A percentile compares a stretch with the other conserved stretches of the same genome.
These are phyloP conservation scores for Conomelus anceps DNA, from an alignment of 2,888 invertebrate genomes.

Conservation along the genomic window DNA sequence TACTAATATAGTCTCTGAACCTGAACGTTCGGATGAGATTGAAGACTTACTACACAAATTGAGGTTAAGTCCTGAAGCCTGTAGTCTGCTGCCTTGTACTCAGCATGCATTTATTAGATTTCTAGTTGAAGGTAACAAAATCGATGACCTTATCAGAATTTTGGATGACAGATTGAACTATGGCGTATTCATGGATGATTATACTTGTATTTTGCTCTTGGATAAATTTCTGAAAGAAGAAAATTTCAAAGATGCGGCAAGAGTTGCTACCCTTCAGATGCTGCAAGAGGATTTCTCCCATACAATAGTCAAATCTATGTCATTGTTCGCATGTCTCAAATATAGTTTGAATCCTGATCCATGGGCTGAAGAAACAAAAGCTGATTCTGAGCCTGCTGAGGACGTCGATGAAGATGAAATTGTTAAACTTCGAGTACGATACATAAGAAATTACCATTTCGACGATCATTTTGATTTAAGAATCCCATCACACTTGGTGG, in stretches of 20 bases:
- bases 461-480: constrained; percentile 86
- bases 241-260: constrained; percentile 64
- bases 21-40: constrained; percentile 59
- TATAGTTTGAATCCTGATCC: constrained; percentile 52
- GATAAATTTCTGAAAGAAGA: constrained; percentile 65
- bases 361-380: constrained; percentile 42
- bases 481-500: constrained; percentile 62
- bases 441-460: constrained; percentile 70
- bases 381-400: constrained; percentile 40
- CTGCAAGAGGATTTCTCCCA: constrained; percentile 79
- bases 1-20: constrained; percentile 57
- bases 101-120: constrained; percentile 69
- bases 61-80: constrained; percentile 62
- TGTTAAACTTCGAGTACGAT: constrained; percentile 68
- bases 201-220: constrained; percentile 69
- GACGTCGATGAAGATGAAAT: constrained; percentile 50
- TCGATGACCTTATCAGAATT: constrained; percentile 60
- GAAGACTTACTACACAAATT: constrained; percentile 64
- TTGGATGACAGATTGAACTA: constrained; percentile 76
- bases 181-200: constrained; percentile 85
- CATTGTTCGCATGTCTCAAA: constrained; percentile 67
- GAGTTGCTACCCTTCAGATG: constrained; percentile 72
- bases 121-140: constrained; percentile 49
- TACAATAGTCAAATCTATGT: constrained; percentile 59
- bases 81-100: constrained; percentile 68